A percentile compares a stretch with the other conserved stretches of the same genome.
Conservation (phyloP, 2,888 invertebrate genomes). For the Gnatocerus cornutus region DNA sequence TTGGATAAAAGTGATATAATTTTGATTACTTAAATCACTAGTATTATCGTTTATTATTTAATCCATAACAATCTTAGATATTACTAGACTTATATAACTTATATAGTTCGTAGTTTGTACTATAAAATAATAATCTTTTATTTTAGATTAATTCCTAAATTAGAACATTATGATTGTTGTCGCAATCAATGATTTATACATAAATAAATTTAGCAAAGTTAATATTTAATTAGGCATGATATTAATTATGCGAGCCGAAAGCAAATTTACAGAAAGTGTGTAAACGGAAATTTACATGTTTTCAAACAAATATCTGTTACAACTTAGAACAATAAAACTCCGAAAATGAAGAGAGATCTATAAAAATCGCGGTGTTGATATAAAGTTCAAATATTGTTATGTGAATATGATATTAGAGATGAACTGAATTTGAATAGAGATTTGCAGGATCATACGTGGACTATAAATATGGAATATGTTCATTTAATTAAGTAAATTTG, state of each 20-base stretch:
- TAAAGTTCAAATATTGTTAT: constrained; percentile 36
- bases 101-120: too few species aligned
- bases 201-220: constrained; percentile 11
- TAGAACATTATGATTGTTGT: background rate
- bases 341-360: background rate
- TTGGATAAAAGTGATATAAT: too few species aligned
- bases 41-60: too few species aligned
- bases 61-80: too few species aligned
- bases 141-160: background rate
- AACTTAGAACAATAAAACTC: background rate
- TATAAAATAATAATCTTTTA: too few species aligned
- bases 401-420: constrained; percentile 14
- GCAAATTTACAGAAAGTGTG: constrained; percentile 20
- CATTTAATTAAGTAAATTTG: constrained; percentile 3
- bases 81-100: too few species aligned
- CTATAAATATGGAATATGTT: constrained; percentile 10
- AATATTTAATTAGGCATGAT: constrained; percentile 25
- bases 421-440: constrained; percentile 15
- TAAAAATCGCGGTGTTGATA: too few species aligned
- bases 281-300: constrained; percentile 18
- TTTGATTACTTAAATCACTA: too few species aligned
- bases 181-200: constrained; percentile 9
- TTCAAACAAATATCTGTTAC: constrained; percentile 20
- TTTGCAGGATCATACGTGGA: too few species aligned
- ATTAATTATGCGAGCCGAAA: constrained; percentile 23